Percentiles rank a stretch among this genome's conserved stretches.
Conservation (phyloP, 2,113 vertebrate species). For the Xenopus laevis region DNA sequence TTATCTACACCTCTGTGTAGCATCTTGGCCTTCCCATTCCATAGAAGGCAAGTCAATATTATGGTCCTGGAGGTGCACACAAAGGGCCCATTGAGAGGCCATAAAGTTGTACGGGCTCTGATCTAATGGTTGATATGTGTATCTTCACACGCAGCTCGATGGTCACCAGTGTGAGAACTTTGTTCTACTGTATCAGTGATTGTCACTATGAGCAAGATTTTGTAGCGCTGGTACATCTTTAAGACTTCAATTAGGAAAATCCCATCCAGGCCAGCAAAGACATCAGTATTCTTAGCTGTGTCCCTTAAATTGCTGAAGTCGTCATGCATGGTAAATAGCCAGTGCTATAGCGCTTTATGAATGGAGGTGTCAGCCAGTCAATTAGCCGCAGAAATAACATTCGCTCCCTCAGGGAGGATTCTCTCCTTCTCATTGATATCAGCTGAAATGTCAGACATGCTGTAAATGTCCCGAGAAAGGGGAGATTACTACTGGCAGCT, state of each 20-base stretch:
- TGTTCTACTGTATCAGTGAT: too few relatives aligned
- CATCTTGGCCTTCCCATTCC: too few relatives aligned
- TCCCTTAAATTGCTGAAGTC: slow-evolving; percentile 54
- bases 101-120: too few relatives aligned
- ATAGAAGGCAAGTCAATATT: too few relatives aligned
- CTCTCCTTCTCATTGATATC: slow-evolving; percentile 58
- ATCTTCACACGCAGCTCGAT: too few relatives aligned
- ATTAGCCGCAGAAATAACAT: slow-evolving; percentile 65
- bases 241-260: slow-evolving; percentile 12
- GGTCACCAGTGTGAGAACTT: too few relatives aligned
- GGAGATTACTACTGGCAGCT: slow-evolving; percentile 50
- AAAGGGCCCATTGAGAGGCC: too few relatives aligned
- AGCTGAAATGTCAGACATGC: slow-evolving; percentile 68
- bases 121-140: too few relatives aligned
- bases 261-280: slow-evolving; percentile 40
- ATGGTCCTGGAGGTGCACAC: too few relatives aligned
- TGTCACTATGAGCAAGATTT: too few relatives aligned
- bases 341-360: slow-evolving; percentile 48
- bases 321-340: slow-evolving; percentile 60
- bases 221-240: not conserved
- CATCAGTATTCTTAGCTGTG: slow-evolving; percentile 47
- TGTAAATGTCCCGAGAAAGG: slow-evolving; percentile 60
- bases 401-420: slow-evolving; percentile 63
- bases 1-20: too few relatives aligned
- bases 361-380: slow-evolving; percentile 65